These are phyloP conservation scores for Petroica traversi DNA, from an alignment of 2,113 vertebrate genomes.

Conservation along the genomic window DNA sequence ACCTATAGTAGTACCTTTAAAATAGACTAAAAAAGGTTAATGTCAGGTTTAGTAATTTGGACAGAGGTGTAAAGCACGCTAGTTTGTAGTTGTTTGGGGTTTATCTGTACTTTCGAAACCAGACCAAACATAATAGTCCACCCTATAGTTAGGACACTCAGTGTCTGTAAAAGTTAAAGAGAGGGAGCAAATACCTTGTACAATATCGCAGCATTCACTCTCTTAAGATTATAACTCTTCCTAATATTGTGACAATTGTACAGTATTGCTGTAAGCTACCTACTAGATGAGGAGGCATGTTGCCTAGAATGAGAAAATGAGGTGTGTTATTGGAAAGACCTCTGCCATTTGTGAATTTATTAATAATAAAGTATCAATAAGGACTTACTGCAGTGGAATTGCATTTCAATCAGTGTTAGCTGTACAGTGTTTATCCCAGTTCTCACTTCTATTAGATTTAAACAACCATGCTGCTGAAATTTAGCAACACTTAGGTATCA, in stretches of 20 bases:
- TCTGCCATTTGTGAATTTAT: neutral
- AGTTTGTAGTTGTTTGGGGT: neutral
- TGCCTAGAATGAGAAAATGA: neutral
- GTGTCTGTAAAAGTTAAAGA: neutral
- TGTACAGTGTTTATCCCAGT: neutral
- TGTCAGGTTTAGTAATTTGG: neutral
- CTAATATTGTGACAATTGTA: neutral
- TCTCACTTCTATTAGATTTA: neutral
- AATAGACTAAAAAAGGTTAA: neutral
- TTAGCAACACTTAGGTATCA: neutral
- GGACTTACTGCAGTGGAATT: neutral
- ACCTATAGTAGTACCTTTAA: neutral
- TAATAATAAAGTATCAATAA: neutral
- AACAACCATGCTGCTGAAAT: neutral
- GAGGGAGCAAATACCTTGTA: neutral
- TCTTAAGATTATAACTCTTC: neutral
- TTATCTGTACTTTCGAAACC: neutral
- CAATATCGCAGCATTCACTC: neutral
- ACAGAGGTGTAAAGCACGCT: neutral
- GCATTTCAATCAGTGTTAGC: neutral
- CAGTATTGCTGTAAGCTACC: neutral
- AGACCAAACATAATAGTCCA: neutral
- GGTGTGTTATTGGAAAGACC: neutral
- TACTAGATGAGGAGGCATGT: accelerated
- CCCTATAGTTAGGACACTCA: neutral